Evolutionary conservation across 2,888 invertebrate genomes (phyloP).

Genomic region (Machimus rusticus): DNA sequence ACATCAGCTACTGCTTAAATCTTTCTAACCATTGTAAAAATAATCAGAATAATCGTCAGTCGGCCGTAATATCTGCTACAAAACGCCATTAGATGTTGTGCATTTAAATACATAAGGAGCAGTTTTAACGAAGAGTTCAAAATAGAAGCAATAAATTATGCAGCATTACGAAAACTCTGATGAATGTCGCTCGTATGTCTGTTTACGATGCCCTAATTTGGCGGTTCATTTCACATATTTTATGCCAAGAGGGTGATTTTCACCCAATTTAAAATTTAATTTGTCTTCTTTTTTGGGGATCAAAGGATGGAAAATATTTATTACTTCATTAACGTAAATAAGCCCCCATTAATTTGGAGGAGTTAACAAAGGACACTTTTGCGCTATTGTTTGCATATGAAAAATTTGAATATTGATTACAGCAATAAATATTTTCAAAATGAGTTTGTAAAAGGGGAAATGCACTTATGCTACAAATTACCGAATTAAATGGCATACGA

Average conservation of each 20-base stretch:
- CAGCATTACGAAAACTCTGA: slow-evolving; percentile 12
- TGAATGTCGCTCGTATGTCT: slow-evolving; percentile 21
- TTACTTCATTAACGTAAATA: neutral
- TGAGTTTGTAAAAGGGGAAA: neutral
- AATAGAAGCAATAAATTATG: slow-evolving; percentile 18
- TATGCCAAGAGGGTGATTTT: neutral
- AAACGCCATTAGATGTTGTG: neutral
- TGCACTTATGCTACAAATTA: neutral
- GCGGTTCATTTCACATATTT: slow-evolving; percentile 10
- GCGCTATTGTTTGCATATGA: neutral
- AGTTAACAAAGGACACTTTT: neutral
- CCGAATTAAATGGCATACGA: neutral
- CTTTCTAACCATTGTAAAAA: neutral
- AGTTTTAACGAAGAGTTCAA: neutral
- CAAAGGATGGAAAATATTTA: neutral
- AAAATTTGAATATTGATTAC: neutral
- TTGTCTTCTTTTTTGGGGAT: neutral
- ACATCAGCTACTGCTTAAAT: neutral
- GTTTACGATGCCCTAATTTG: neutral
- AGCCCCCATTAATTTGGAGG: neutral
- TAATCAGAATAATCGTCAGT: neutral
- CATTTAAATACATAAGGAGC: neutral
- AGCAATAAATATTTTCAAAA: neutral
- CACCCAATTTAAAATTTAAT: slow-evolving; percentile 21
- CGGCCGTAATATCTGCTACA: neutral